Evolutionary conservation across 2,888 invertebrate species (phyloP).

Genomic region (Calliphora vomitoria): DNA sequence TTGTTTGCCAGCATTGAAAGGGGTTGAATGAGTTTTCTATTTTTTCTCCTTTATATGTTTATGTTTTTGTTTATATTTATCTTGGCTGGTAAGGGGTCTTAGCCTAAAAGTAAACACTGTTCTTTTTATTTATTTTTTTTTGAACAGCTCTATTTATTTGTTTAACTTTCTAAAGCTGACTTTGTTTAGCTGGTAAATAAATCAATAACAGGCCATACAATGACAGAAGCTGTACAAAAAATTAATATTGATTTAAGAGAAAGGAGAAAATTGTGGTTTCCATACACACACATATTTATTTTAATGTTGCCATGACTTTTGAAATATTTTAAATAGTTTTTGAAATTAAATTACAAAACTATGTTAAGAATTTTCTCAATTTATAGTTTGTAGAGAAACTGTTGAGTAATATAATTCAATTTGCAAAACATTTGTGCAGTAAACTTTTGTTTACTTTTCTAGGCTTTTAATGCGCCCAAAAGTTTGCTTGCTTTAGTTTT

Average conservation of each 20-base stretch:
- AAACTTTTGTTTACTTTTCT: no score
- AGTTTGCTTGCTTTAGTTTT: background rate
- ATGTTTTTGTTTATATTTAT: conserved; percentile 5
- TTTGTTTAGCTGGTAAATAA: conserved; percentile 39
- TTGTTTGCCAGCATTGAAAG: background rate
- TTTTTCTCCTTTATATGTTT: background rate
- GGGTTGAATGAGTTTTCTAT: background rate
- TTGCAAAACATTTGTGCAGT: no score
- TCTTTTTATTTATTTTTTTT: background rate
- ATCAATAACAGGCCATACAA: conserved; percentile 33
- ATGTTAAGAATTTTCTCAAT: background rate
- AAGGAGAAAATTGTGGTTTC: background rate
- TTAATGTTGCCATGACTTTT: background rate
- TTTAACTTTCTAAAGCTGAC: conserved; percentile 44
- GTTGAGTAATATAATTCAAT: background rate
- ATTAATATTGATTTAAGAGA: background rate
- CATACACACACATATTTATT: background rate
- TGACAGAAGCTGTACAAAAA: background rate
- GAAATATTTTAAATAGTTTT: background rate
- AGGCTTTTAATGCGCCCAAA: conserved; percentile 8
- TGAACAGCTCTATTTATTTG: conserved; percentile 8
- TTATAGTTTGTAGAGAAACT: background rate
- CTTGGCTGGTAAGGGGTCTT: background rate
- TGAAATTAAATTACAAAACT: background rate
- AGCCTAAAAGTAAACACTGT: conserved; percentile 23